Percentiles rank a stretch among this genome's conserved stretches.
phyloP scores from a whole-genome alignment of 1,140 invertebrate species.

The Chironomus tepperi region DNA sequence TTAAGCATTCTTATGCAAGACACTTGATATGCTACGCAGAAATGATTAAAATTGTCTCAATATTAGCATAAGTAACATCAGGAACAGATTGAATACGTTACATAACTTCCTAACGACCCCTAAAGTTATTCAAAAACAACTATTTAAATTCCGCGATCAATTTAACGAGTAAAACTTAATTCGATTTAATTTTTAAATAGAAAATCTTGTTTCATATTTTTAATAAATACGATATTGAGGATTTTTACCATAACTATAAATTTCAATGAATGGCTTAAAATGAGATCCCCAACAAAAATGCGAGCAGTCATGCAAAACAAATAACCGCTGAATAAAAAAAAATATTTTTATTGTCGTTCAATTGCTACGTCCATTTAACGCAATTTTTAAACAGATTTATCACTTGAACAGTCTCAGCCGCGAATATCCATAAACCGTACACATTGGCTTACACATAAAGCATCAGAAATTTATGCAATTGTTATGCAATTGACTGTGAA shows the following conservation, averaged over 20 bases:
- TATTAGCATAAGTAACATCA: no score
- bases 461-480: conserved; percentile 13
- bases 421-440: background rate
- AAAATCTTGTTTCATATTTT: background rate
- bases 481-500: background rate
- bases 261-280: background rate
- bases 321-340: no score
- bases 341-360: background rate
- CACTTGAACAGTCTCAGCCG: background rate
- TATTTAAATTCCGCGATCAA: background rate
- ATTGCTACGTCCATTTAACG: background rate
- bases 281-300: background rate
- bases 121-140: no score
- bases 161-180: background rate
- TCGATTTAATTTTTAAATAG: background rate
- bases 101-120: no score
- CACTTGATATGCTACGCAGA: no score
- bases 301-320: background rate
- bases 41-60: no score
- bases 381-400: background rate
- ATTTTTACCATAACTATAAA: background rate
- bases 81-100: no score
- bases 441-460: background rate
- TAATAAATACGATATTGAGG: background rate
- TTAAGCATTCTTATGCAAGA: no score